These are phyloP conservation scores for Megaleporinus macrocephalus DNA, from an alignment of 2,113 vertebrate genomes.

Conservation along the genomic window DNA sequence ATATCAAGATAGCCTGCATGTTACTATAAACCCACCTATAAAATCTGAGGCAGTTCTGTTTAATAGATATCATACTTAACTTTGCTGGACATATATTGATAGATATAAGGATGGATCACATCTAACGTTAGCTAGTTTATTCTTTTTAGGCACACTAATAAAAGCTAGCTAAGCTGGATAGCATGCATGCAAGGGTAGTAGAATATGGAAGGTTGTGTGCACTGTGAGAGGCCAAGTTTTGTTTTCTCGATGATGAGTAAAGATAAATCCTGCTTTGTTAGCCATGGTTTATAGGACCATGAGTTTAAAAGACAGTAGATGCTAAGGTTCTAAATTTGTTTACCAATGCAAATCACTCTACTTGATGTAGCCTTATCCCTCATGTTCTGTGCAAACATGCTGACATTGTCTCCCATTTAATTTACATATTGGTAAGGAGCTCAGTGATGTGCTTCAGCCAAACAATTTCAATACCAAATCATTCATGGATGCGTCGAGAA, in stretches of 20 bases:
- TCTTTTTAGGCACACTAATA: too few species aligned
- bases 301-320: background rate
- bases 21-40: too few species aligned
- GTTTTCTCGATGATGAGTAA: background rate
- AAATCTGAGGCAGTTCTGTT: too few species aligned
- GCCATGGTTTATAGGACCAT: background rate
- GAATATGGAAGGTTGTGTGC: too few species aligned
- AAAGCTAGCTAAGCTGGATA: too few species aligned
- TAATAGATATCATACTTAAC: too few species aligned
- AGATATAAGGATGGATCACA: too few species aligned
- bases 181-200: too few species aligned
- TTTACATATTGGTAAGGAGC: slow-evolving; percentile 22
- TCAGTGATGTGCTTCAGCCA: slow-evolving; percentile 1
- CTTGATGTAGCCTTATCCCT: background rate
- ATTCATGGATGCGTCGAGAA: background rate
- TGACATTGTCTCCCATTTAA: background rate
- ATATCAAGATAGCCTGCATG: too few species aligned
- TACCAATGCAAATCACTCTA: slow-evolving; percentile 16
- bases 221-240: too few species aligned
- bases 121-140: too few species aligned
- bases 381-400: background rate
- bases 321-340: background rate
- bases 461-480: slow-evolving; percentile 35
- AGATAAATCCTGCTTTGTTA: background rate
- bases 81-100: too few species aligned